A percentile compares a stretch with the other conserved stretches of the same genome.
Evolutionary conservation across 1,140 invertebrate genomes (phyloP).

Genomic region (Drosophila nigrodunni): DNA sequence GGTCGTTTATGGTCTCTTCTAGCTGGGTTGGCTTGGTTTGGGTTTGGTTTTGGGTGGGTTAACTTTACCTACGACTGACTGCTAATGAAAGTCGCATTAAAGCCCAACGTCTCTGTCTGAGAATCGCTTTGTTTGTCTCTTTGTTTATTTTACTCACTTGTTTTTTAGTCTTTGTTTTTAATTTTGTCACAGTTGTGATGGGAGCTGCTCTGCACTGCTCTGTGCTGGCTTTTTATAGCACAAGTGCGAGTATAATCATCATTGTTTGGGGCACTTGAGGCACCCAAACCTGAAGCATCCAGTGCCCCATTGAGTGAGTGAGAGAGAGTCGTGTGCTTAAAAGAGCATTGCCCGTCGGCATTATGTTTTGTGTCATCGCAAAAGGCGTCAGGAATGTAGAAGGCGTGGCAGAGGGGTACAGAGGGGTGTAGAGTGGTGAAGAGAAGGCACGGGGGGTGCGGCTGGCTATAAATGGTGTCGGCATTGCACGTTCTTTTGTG

Average conservation of each 20-base stretch:
- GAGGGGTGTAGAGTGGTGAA: not conserved
- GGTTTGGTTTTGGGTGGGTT: not conserved
- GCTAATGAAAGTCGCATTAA: constrained; percentile 63
- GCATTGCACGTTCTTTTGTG: constrained; percentile 75
- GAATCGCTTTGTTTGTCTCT: constrained; percentile 64
- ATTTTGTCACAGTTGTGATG: constrained; percentile 68
- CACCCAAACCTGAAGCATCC: constrained; percentile 43
- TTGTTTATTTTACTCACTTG: constrained; percentile 46
- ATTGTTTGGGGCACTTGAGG: constrained; percentile 74
- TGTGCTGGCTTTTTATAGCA: constrained; percentile 26
- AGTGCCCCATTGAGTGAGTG: constrained; percentile 40
- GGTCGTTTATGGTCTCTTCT: constrained; percentile 61
- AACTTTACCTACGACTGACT: constrained; percentile 21
- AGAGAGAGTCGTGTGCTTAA: constrained; percentile 71
- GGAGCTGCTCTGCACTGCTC: constrained; percentile 29
- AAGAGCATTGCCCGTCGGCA: constrained; percentile 81
- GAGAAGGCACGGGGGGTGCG: not conserved
- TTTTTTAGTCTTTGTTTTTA: constrained; percentile 48
- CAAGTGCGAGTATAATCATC: constrained; percentile 53
- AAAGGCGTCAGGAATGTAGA: constrained; percentile 38
- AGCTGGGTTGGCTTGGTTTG: constrained; percentile 1
- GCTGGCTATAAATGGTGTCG: constrained; percentile 39
- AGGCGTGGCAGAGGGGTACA: not conserved
- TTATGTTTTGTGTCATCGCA: constrained; percentile 79
- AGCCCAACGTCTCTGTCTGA: constrained; percentile 54